Evolutionary conservation across 1,140 invertebrate genomes (phyloP), one percentile per base, ranked within the genome.

Genomic region (Papilio polytes): DNA sequence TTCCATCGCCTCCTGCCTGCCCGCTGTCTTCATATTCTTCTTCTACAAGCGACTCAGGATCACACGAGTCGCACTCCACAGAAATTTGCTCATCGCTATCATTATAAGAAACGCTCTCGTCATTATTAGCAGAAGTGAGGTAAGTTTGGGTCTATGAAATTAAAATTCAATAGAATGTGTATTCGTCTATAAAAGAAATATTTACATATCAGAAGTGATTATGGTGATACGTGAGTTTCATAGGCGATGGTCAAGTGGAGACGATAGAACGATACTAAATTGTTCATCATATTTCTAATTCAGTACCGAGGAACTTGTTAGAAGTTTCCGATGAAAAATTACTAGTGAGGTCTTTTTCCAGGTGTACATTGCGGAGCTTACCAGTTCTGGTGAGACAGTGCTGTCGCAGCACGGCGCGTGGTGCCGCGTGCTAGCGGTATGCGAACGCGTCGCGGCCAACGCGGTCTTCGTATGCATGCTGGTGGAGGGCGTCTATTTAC

Each of bases 391-490:
- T 1, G 90, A 92, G 1, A 95, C 93, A 1, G 89, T 94, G 0
- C 95, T 96, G 95, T 92, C 92, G 0, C 81, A 86, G 0, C 95
- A 96, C 82, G 87, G 92, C 0, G 7, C 91, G 26, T 82, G 81
- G 2, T 97, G 96, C 80, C 93, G 94, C 26, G 59, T 95, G 2
- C 85, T 96, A n/a, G 92, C 96, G 1, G 90, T 95, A 26, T 84
- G 95, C 0, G 95, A 96, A 78, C 94, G 63, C 31, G 76, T 94
- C 0, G 92, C 95, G 0, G 95, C 90, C 4, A 96, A 96, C 83
- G 91, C 94, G 0, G 96, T 96, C 3, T 97, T 96, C 84, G 92
- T 95, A 0, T 96, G 95, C 83, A 96, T 97, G 96, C 84, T 96
- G n/a, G 88, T 96, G 0, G 96, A 96, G 83, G 96, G 95, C 1